phyloP scores from a whole-genome alignment of 2,113 vertebrate species.

The Manacus vitellinus region DNA sequence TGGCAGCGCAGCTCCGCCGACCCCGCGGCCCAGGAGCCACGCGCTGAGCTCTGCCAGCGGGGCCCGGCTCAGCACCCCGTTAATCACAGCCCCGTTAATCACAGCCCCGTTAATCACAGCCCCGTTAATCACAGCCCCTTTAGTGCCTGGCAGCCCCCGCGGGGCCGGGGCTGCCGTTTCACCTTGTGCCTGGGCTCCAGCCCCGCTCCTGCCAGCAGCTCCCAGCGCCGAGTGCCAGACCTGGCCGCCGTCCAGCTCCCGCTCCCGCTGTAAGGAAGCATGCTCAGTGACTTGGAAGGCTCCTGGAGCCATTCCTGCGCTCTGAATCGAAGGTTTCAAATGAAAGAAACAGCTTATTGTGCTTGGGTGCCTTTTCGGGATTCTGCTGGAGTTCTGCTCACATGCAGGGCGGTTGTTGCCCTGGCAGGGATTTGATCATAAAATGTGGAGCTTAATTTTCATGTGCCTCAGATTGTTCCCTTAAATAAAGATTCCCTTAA shows the following conservation, averaged over 20 bases:
- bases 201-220: background rate
- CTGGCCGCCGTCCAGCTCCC: slow-evolving; percentile 9
- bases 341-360: slow-evolving; percentile 10
- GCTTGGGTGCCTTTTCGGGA: background rate
- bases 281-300: background rate
- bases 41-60: background rate
- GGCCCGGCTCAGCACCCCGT: background rate
- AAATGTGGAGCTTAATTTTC: background rate
- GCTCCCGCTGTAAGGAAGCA: background rate
- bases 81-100: background rate
- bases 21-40: background rate
- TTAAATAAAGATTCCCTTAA: background rate
- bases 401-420: background rate
- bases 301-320: background rate
- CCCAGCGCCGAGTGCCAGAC: background rate
- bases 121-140: background rate
- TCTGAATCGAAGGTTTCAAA: background rate
- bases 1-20: accelerated
- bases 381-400: background rate
- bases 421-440: background rate
- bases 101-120: background rate
- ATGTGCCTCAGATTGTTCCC: background rate
- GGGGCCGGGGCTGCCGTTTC: background rate
- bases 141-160: background rate
- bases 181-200: background rate